These are phyloP conservation scores for Pandion haliaetus DNA, from an alignment of 2,113 vertebrate species.

Conservation along the genomic window DNA sequence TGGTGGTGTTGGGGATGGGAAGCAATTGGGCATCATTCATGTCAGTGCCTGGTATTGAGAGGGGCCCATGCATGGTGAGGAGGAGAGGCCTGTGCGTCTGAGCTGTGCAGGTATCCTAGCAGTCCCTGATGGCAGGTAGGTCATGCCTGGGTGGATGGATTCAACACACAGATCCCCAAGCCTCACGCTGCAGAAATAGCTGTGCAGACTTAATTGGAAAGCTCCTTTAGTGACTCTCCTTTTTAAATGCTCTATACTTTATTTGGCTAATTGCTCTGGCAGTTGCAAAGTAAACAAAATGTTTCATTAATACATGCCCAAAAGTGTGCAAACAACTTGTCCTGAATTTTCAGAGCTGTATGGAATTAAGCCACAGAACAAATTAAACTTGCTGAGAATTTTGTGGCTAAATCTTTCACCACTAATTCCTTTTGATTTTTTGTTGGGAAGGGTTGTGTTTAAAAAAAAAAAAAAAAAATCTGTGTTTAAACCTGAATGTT, in stretches of 20 bases:
- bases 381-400: slow-evolving; percentile 36
- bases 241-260: slow-evolving; percentile 9
- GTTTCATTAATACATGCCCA: slow-evolving; percentile 41
- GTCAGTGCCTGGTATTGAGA: neutral
- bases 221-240: neutral
- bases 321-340: slow-evolving; percentile 28
- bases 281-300: slow-evolving; percentile 43
- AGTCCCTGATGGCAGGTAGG: neutral
- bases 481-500: neutral
- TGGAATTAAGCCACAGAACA: slow-evolving; percentile 33
- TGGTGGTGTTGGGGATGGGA: neutral
- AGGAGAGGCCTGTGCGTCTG: neutral
- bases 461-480: neutral
- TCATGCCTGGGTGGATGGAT: neutral
- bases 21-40: neutral
- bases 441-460: neutral
- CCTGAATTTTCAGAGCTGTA: neutral
- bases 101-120: neutral
- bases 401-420: slow-evolving; percentile 40
- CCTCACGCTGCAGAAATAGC: neutral
- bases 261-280: slow-evolving; percentile 52
- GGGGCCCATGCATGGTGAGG: neutral
- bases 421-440: slow-evolving; percentile 18
- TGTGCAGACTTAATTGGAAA: neutral
- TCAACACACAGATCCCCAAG: neutral